phyloP scores from a whole-genome alignment of 2,888 invertebrate species.

The Smittia sp. region DNA sequence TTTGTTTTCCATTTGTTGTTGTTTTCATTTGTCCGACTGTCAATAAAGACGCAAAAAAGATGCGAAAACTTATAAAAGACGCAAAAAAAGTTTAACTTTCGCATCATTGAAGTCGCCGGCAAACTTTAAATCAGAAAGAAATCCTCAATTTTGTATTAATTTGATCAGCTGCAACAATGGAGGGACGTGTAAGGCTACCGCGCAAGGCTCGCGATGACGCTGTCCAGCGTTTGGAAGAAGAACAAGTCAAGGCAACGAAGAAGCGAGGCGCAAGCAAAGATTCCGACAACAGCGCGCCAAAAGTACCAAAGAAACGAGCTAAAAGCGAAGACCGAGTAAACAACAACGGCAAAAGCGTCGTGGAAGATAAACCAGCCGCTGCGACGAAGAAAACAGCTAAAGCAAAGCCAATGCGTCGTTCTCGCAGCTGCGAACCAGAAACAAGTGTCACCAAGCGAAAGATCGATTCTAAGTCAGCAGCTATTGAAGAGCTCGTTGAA shows the following conservation, averaged over 20 bases:
- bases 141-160: background rate
- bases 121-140: background rate
- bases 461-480: background rate
- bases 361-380: background rate
- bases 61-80: background rate
- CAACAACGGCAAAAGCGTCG: background rate
- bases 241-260: background rate
- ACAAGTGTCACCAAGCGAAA: too few species aligned
- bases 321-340: background rate
- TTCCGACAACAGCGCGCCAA: background rate
- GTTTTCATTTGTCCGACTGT: background rate
- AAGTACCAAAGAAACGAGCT: background rate
- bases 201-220: background rate
- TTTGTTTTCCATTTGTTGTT: too few species aligned
- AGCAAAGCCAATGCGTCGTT: constrained; percentile 41
- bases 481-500: background rate
- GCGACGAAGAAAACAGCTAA: constrained; percentile 42
- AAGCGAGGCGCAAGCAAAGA: background rate
- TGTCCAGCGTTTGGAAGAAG: background rate
- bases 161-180: background rate
- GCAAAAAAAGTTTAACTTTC: background rate
- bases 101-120: background rate
- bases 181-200: background rate
- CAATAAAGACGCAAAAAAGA: background rate
- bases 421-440: background rate